A percentile compares a stretch with the other conserved stretches of the same genome.
Evolutionary conservation across 2,113 vertebrate genomes (phyloP).

Genomic region (Toxostoma redivivum): DNA sequence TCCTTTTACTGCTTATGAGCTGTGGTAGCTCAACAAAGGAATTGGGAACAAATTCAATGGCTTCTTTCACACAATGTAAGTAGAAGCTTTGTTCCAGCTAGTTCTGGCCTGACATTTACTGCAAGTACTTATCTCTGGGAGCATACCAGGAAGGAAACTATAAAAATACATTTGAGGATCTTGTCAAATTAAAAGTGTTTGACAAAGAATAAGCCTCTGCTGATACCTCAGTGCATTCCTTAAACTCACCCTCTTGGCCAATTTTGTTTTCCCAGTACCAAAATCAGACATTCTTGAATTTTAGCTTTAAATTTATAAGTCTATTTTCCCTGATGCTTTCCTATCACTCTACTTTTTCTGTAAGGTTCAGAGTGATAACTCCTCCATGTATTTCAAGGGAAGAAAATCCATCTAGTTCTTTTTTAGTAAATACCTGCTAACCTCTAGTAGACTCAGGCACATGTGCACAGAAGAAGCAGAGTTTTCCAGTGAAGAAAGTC

Average conservation of each 20-base stretch:
- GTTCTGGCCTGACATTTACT: background rate
- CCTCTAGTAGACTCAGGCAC: background rate
- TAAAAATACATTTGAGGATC: constrained; percentile 14
- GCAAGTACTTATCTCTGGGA: constrained; percentile 27
- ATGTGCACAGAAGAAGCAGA: background rate
- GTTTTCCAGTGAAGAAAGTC: background rate
- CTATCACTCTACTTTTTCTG: background rate
- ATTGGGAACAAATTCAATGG: background rate
- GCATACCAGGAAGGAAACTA: constrained; percentile 19
- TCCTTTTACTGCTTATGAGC: background rate
- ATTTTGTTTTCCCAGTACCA: background rate
- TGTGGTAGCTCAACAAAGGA: background rate
- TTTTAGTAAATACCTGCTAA: background rate
- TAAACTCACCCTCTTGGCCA: background rate
- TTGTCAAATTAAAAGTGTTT: background rate
- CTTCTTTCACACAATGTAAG: background rate
- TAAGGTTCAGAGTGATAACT: background rate
- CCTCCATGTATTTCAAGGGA: background rate
- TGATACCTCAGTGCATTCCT: background rate
- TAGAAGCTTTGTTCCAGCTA: background rate
- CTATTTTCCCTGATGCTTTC: background rate
- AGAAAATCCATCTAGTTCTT: background rate
- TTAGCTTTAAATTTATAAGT: background rate
- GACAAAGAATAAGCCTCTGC: background rate
- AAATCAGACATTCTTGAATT: background rate